phyloP scores from a whole-genome alignment of 1,140 invertebrate species.

The Leptopilina boulardi region DNA sequence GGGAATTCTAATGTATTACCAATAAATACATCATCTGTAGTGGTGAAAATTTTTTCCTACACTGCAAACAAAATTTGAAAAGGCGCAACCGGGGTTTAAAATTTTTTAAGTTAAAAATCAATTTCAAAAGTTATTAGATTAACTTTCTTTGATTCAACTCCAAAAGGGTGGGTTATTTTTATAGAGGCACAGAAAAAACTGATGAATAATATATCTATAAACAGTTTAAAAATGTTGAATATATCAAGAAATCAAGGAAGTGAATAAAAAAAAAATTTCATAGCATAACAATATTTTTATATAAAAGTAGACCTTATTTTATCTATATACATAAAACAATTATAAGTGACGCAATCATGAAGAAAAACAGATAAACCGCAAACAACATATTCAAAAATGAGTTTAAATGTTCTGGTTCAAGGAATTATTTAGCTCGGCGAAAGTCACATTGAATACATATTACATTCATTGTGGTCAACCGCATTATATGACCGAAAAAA shows the following conservation, averaged over 20 bases:
- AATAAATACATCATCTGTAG: background rate
- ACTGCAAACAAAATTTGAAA: no score
- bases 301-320: background rate
- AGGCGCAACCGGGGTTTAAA: no score
- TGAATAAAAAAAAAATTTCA: no score
- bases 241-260: no score
- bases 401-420: constrained; percentile 9
- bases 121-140: no score
- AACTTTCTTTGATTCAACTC: no score
- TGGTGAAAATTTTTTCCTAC: background rate
- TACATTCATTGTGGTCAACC: constrained; percentile 13
- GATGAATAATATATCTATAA: no score
- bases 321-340: background rate
- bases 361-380: constrained; percentile 13
- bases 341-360: background rate
- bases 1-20: background rate
- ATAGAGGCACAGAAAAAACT: no score
- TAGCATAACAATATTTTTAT: no score
- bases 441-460: constrained; percentile 17
- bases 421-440: constrained; percentile 6
- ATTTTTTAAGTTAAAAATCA: no score
- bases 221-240: no score
- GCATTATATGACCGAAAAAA: constrained; percentile 14
- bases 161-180: no score
- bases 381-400: constrained; percentile 14